A percentile compares a stretch with the other conserved stretches of the same genome.
Conservation (phyloP, 2,113 vertebrate genomes). For the Platanista minor region DNA sequence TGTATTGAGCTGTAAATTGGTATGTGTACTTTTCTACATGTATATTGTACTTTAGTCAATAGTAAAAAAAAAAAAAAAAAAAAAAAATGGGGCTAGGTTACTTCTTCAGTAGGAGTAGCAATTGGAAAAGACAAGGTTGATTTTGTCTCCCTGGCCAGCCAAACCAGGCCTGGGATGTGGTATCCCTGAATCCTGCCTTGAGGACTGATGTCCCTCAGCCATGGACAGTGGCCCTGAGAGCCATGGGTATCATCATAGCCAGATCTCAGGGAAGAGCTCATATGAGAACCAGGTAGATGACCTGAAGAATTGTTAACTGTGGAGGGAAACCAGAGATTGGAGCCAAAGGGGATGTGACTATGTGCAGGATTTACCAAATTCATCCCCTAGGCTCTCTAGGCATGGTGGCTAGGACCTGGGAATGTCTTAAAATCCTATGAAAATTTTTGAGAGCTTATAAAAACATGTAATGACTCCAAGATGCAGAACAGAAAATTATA, state of each 20-base stretch:
- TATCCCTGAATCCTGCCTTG: not conserved
- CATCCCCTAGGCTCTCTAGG: not conserved
- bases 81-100: not conserved
- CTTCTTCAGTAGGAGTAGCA: not conserved
- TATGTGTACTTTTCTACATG: not conserved
- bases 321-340: not conserved
- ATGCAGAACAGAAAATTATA: constrained; percentile 1
- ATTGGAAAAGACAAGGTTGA: not conserved
- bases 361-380: not conserved
- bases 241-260: not conserved
- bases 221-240: not conserved
- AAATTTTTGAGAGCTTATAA: not conserved
- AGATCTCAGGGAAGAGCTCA: not conserved
- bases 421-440: not conserved
- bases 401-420: not conserved
- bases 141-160: not conserved
- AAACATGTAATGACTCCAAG: not conserved
- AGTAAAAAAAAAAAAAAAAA: not conserved
- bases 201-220: not conserved
- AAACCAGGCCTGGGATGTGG: not conserved
- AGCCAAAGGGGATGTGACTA: not conserved
- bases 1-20: not conserved
- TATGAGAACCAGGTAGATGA: not conserved
- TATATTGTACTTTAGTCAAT: not conserved
- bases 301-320: not conserved